These are phyloP conservation scores for Rhynchophorus ferrugineus DNA, from an alignment of 1,140 invertebrate genomes.

Conservation along the genomic window DNA sequence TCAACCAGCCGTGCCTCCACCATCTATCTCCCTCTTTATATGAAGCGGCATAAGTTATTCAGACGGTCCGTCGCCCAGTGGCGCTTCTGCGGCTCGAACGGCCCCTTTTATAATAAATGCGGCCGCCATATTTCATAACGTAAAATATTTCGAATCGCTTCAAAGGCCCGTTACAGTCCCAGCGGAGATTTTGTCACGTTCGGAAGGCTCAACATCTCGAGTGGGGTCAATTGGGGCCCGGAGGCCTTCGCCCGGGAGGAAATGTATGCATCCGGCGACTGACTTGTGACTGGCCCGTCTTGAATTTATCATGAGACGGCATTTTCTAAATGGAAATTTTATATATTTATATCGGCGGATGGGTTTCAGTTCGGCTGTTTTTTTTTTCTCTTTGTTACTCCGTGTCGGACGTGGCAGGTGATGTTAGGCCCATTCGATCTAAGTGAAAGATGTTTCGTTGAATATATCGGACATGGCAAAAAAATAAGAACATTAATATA, in stretches of 20 bases:
- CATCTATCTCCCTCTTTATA: no score
- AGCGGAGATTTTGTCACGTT: slow-evolving; percentile 42
- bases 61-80: no score
- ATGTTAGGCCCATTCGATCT: no score
- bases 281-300: slow-evolving; percentile 33
- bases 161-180: slow-evolving; percentile 31
- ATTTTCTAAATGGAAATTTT: slow-evolving; percentile 41
- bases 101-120: slow-evolving; percentile 22
- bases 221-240: slow-evolving; percentile 28
- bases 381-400: no score
- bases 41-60: no score
- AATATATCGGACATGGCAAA: no score
- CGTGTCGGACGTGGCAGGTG: no score
- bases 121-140: slow-evolving; percentile 23
- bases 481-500: no score
- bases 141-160: slow-evolving; percentile 25
- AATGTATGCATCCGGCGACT: slow-evolving; percentile 29
- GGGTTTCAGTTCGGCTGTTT: no score
- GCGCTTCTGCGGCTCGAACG: background rate
- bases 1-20: no score
- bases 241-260: slow-evolving; percentile 11
- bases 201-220: slow-evolving; percentile 33
- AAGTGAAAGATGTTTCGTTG: no score
- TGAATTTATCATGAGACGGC: slow-evolving; percentile 38
- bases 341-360: slow-evolving; percentile 40